phyloP scores from a whole-genome alignment of 2,888 invertebrate species.

The Nasonovia ribisnigri region DNA sequence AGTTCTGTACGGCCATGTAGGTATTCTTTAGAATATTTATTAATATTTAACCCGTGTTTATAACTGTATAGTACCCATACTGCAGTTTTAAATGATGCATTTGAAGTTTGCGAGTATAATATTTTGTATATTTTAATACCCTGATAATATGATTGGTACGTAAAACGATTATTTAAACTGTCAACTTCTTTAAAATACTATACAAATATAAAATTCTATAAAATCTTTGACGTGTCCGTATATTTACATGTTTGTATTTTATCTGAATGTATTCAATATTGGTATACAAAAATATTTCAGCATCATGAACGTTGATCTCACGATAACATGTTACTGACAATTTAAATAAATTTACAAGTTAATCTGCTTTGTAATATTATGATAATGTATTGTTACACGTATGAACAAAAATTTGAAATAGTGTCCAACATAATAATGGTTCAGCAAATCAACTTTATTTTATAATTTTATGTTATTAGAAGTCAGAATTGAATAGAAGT shows the following conservation, averaged over 20 bases:
- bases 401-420: not conserved
- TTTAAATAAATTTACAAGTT: not conserved
- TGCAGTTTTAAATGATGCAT: not conserved
- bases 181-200: not conserved
- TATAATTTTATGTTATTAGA: not conserved
- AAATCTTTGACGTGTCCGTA: not conserved
- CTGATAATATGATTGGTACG: not conserved
- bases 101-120: not conserved
- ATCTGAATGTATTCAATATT: not conserved
- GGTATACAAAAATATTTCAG: not conserved
- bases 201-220: no score
- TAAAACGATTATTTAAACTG: not conserved
- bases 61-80: not conserved
- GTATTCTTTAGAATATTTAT: no score
- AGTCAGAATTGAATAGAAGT: not conserved
- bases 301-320: not conserved
- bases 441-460: not conserved
- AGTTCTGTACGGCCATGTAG: no score
- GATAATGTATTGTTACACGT: not conserved
- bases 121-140: not conserved
- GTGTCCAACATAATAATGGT: not conserved
- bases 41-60: no score
- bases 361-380: not conserved
- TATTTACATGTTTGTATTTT: not conserved
- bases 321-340: not conserved